Percentiles rank a stretch among this genome's conserved stretches.
Evolutionary conservation across 2,113 vertebrate genomes (phyloP).

Genomic region (Otolemur garnettii): DNA sequence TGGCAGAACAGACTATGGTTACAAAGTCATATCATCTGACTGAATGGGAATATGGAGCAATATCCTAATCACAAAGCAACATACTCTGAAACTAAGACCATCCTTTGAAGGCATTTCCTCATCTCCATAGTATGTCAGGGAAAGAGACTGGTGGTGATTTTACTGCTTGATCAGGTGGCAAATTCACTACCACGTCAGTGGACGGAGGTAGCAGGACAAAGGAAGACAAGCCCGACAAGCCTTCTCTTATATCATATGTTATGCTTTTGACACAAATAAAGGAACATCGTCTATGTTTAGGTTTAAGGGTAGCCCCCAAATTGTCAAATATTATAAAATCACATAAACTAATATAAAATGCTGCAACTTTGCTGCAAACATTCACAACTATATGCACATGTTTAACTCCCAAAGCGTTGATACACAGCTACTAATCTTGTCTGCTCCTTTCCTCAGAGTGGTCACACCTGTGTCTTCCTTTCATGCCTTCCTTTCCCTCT

Average conservation of each 20-base stretch:
- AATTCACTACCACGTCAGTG: neutral
- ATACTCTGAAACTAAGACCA: conserved; percentile 7
- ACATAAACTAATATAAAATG: neutral
- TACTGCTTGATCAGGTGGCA: neutral
- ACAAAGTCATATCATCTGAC: neutral
- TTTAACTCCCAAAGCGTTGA: neutral
- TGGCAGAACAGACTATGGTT: neutral
- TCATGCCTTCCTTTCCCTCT: neutral
- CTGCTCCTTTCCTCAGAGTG: neutral
- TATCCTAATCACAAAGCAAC: conserved; percentile 45
- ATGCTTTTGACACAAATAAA: neutral
- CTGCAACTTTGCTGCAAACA: rapidly evolving
- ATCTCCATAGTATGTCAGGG: neutral
- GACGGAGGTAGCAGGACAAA: neutral
- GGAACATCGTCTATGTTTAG: neutral
- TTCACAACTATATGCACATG: neutral
- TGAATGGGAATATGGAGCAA: neutral
- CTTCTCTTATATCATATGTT: neutral
- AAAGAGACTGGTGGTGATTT: neutral
- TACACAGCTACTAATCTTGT: neutral
- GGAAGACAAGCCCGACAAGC: neutral
- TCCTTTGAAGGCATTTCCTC: conserved; percentile 27
- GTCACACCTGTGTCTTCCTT: neutral
- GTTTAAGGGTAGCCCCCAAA: neutral
- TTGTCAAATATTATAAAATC: neutral